Evolutionary conservation across 1,140 invertebrate genomes (phyloP).

Genomic region (Drosophila auraria): DNA sequence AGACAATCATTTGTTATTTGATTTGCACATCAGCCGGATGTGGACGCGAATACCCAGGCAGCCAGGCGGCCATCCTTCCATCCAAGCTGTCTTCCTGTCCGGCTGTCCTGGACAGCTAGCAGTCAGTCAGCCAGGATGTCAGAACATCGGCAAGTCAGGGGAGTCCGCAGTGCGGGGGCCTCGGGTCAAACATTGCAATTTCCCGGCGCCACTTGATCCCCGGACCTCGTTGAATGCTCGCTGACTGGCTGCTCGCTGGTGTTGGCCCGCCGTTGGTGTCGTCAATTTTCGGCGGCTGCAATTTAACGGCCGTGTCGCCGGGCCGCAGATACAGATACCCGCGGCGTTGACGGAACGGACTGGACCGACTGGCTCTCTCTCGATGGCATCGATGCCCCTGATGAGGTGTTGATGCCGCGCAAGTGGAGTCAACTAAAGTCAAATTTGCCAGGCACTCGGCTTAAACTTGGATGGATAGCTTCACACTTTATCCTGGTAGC

Average conservation of each 20-base stretch:
- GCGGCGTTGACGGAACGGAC: constrained; percentile 24
- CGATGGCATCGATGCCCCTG: constrained; percentile 11
- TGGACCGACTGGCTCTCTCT: neutral
- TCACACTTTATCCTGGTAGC: neutral
- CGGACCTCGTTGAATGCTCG: constrained; percentile 24
- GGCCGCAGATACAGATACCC: constrained; percentile 26
- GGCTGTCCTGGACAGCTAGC: constrained; percentile 13
- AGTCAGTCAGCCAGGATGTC: constrained; percentile 58
- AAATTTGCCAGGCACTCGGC: constrained; percentile 23
- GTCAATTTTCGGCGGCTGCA: constrained; percentile 28
- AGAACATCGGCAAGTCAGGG: constrained; percentile 9
- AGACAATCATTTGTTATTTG: constrained; percentile 77
- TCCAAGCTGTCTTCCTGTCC: neutral
- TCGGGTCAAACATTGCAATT: constrained; percentile 36
- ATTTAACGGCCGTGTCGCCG: constrained; percentile 34
- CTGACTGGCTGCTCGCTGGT: neutral
- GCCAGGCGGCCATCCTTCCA: neutral
- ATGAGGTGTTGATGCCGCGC: constrained; percentile 27
- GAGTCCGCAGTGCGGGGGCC: constrained; percentile 8
- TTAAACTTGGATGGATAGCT: neutral
- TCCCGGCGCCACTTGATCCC: constrained; percentile 14
- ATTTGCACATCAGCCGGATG: constrained; percentile 60
- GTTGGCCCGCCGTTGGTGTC: constrained; percentile 14
- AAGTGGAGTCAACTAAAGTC: constrained; percentile 24
- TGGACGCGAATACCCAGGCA: constrained; percentile 21